Percentiles rank a stretch among this genome's conserved stretches.
Evolutionary conservation across 2,797 vertebrate species (phyloP).

Genomic region (Cossypha niveicapilla): DNA sequence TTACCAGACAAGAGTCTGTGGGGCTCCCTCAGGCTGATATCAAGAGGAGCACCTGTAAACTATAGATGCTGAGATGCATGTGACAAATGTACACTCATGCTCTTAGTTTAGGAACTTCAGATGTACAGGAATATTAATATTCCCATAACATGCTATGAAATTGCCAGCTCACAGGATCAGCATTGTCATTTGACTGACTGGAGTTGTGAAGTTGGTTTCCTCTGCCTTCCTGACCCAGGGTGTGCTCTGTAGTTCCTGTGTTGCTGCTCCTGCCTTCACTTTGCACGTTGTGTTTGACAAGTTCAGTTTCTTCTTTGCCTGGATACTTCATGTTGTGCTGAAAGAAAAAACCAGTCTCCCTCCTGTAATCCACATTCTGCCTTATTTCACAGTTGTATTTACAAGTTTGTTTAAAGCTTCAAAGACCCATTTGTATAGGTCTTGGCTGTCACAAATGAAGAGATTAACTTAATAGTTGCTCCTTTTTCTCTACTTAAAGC

Average conservation of each 20-base stretch:
- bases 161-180: background rate
- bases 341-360: background rate
- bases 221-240: background rate
- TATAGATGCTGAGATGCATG: background rate
- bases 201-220: background rate
- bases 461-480: background rate
- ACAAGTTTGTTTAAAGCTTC: conserved; percentile 38
- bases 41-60: background rate
- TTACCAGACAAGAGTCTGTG: background rate
- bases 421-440: background rate
- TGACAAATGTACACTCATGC: background rate
- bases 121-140: background rate
- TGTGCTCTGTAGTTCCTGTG: background rate
- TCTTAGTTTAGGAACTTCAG: background rate
- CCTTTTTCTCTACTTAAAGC: background rate
- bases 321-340: background rate
- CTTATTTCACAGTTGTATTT: conserved; percentile 27
- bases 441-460: background rate
- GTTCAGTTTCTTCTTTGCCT: background rate
- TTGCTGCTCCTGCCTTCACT: background rate
- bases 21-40: background rate
- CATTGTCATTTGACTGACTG: background rate
- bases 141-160: background rate
- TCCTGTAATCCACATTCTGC: conserved; percentile 24
- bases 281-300: background rate